phyloP scores from a whole-genome alignment of 2,888 invertebrate species.

The Zygaena filipendulae region DNA sequence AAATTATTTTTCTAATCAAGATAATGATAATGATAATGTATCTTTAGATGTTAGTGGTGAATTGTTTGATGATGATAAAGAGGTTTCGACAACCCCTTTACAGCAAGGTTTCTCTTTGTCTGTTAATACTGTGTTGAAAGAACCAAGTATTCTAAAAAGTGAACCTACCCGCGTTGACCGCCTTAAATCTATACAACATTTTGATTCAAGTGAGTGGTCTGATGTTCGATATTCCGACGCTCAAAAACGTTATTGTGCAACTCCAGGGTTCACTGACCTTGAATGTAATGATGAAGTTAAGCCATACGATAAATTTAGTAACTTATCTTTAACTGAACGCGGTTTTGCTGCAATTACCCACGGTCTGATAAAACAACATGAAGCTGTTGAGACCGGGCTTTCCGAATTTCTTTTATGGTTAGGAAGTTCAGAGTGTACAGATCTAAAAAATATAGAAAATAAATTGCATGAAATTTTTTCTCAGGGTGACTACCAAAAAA shows the following conservation, averaged over 20 bases:
- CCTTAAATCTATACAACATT: conserved; percentile 3
- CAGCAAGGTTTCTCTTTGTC: no score
- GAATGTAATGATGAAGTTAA: conserved; percentile 5
- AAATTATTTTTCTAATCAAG: no score
- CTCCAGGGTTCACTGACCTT: not conserved
- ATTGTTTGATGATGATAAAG: no score
- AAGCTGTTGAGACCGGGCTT: conserved; percentile 1
- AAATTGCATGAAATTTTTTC: conserved; percentile 5
- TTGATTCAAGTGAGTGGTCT: conserved; percentile 2
- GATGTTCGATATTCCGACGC: conserved; percentile 4
- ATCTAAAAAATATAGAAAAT: not conserved
- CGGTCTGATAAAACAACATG: conserved; percentile 3
- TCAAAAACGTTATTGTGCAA: conserved; percentile 3
- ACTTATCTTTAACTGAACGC: conserved; percentile 2
- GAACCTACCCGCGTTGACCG: no score
- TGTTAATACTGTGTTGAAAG: no score
- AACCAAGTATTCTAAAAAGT: no score
- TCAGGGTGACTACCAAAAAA: conserved; percentile 5
- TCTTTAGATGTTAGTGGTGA: no score
- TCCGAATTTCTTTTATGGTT: conserved; percentile 1
- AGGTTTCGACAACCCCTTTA: no score
- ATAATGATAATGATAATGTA: no score
- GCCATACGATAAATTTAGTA: not conserved
- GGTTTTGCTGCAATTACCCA: not conserved
- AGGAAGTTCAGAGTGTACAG: not conserved